These are phyloP conservation scores for Bemisia tabaci DNA, from an alignment of 1,140 invertebrate species.

Conservation along the genomic window DNA sequence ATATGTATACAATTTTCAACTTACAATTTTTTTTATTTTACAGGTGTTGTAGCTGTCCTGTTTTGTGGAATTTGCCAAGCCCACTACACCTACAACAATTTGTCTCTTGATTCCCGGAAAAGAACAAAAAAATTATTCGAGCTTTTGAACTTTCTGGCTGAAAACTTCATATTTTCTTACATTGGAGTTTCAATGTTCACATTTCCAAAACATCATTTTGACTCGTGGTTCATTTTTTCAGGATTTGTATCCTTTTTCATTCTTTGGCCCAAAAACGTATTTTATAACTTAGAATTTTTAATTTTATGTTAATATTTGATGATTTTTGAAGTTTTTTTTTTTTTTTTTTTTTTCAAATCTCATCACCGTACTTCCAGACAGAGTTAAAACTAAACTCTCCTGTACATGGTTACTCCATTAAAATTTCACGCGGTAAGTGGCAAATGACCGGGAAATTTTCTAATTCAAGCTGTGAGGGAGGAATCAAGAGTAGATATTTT, in stretches of 20 bases:
- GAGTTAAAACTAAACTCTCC: too few relatives aligned
- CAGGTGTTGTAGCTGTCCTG: constrained; percentile 86
- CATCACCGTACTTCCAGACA: too few relatives aligned
- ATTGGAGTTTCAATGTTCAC: constrained; percentile 98
- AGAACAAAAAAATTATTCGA: constrained; percentile 93
- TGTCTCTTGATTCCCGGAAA: constrained; percentile 73
- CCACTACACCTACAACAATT: constrained; percentile 97
- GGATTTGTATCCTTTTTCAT: constrained; percentile 76
- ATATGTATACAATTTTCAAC: too few relatives aligned
- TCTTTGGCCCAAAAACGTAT: neutral
- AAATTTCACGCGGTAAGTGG: too few relatives aligned
- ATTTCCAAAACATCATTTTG: constrained; percentile 88
- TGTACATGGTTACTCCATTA: too few relatives aligned
- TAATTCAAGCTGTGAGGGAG: too few relatives aligned
- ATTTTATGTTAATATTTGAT: too few relatives aligned
- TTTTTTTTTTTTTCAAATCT: neutral
- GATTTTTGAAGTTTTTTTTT: too few relatives aligned
- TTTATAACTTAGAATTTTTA: neutral
- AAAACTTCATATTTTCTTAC: constrained; percentile 98
- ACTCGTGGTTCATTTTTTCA: constrained; percentile 77
- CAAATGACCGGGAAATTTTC: too few relatives aligned
- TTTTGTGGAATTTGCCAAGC: constrained; percentile 99
- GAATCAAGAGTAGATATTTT: too few relatives aligned
- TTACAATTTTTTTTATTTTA: constrained; percentile 27
- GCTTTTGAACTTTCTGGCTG: constrained; percentile 88